Base-by-base conservation (phyloP, 1,140 invertebrate species). In the Drosophila aff. region DNA sequence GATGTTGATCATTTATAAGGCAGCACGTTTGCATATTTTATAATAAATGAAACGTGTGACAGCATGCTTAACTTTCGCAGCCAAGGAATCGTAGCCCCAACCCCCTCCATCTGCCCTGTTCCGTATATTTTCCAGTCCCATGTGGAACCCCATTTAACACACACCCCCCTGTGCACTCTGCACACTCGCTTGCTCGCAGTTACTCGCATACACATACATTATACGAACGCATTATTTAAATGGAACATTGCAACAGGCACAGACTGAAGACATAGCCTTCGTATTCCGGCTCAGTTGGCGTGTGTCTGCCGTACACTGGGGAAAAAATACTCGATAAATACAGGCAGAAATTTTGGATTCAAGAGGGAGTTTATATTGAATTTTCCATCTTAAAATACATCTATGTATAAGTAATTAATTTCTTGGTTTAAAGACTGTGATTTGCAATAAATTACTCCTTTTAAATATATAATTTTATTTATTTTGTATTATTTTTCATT, bases 41-140 rank as follows among this genome's bases (percentile, higher is more conserved):
- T 87, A 81, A 84, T 89, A 87, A 89, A 89, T 87, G 84, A 89
- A 87, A 83, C 84, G 83, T 80, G 84, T 86, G 83, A 89, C 82
- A 87, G 84, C 83, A 89, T 89, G 84, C 85, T 86, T 83, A 83
- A 86, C 84, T 83, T 80, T 67, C 49, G 63, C 50, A 69, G 64
- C 74, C 53, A 60, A 58, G 73, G 57, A 59, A 49, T 28, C 62
- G 44, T 44, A 6, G 52, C 40, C 41, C 57, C 47, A 6, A 40
- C 40, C 41, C 57, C 40, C 49, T 3, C 15, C 31, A 50, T 38
- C 36, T 31, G 15, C 33, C 13, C 47, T 10, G 40, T 52, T 40
- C 7, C 62, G 15, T 11, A 52, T 21, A 16, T 31, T 28, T 15
- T 15, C 28, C 52, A 15, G 43, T 33, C 36, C 26, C 46, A 38